Percentiles rank a stretch among this genome's conserved stretches.
phyloP scores from a whole-genome alignment of 2,888 invertebrate genomes.

The Scotopteryx bipunctaria region DNA sequence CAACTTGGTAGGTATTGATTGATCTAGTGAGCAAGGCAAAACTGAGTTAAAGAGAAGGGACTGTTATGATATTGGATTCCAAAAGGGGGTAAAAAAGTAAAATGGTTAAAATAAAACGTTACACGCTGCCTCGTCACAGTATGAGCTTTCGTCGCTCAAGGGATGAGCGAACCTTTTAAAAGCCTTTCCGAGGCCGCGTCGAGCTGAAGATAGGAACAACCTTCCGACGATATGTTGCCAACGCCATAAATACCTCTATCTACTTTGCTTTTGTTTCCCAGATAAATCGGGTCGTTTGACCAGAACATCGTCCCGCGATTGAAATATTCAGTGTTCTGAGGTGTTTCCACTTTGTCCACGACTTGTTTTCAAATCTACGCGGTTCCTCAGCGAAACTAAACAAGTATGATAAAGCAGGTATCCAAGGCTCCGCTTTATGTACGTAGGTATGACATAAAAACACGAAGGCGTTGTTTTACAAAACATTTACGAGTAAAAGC shows the following conservation, averaged over 20 bases:
- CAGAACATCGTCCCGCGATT: slow-evolving; percentile 62
- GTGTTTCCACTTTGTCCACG: slow-evolving; percentile 57
- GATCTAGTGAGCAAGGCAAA: no score
- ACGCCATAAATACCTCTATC: slow-evolving; percentile 72
- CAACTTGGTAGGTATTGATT: no score
- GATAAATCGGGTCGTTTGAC: slow-evolving; percentile 71
- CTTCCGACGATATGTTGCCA: slow-evolving; percentile 62
- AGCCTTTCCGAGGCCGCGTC: slow-evolving; percentile 66
- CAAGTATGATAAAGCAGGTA: slow-evolving; percentile 18
- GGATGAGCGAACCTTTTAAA: slow-evolving; percentile 72
- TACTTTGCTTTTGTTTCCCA: slow-evolving; percentile 72
- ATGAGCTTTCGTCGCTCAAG: slow-evolving; percentile 61
- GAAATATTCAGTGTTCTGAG: slow-evolving; percentile 55
- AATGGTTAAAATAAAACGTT: slow-evolving; percentile 44
- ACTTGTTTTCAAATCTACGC: slow-evolving; percentile 40
- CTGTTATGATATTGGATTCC: no score
- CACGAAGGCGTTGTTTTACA: slow-evolving; percentile 51
- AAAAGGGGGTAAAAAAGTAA: no score
- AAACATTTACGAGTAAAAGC: slow-evolving; percentile 52
- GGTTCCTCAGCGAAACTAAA: slow-evolving; percentile 30
- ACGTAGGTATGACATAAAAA: slow-evolving; percentile 12
- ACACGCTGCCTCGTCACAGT: slow-evolving; percentile 45
- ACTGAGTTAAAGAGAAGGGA: no score
- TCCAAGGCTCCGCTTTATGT: slow-evolving; percentile 12
- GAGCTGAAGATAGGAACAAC: slow-evolving; percentile 69